Evolutionary conservation across 2,797 vertebrate species (phyloP).

Genomic region (Pterois miles): DNA sequence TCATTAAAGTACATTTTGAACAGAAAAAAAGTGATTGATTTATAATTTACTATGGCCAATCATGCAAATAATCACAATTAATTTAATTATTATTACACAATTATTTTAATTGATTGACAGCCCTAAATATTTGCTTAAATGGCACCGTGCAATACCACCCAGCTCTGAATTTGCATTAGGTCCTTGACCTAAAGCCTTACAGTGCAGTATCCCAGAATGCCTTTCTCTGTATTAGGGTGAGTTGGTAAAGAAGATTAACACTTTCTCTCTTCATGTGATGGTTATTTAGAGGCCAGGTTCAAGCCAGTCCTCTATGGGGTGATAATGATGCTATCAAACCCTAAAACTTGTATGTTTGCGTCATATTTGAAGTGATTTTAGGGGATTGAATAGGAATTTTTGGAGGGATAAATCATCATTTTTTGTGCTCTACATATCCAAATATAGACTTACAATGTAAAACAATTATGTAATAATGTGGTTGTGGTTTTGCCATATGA

Average conservation of each 20-base stretch:
- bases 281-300: conserved; percentile 44
- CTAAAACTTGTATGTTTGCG: neutral
- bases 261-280: conserved; percentile 60
- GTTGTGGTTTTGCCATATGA: neutral
- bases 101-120: no score
- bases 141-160: neutral
- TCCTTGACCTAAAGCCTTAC: conserved; percentile 40
- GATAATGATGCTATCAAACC: neutral
- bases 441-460: neutral
- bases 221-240: conserved; percentile 70
- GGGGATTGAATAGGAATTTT: neutral
- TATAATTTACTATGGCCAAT: no score
- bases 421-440: neutral
- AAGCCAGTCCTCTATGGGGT: conserved; percentile 14
- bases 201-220: conserved; percentile 64
- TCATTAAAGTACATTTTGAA: no score
- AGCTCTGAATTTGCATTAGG: conserved; percentile 17
- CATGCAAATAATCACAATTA: no score
- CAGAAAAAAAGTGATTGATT: no score
- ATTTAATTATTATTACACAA: no score
- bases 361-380: neutral
- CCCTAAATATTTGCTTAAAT: conserved; percentile 15
- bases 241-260: conserved; percentile 77
- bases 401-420: neutral
- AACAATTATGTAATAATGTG: neutral